Base-by-base conservation (phyloP, 2,797 vertebrate species). In the Platyrinchus mystaceus region DNA sequence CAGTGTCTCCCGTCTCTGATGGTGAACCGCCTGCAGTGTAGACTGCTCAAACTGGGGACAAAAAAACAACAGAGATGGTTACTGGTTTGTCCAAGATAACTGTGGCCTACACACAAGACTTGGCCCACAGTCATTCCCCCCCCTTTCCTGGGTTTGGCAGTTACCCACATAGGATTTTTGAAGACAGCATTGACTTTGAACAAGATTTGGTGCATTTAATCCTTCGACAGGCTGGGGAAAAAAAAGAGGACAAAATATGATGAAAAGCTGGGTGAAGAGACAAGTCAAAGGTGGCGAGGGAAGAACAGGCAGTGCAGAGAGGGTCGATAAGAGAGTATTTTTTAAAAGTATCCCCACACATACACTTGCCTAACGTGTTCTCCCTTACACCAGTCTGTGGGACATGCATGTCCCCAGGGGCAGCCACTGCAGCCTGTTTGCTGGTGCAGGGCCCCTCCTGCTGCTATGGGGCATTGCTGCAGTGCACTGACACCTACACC, bases 1-100 rank as follows among this genome's bases (percentile, higher is more conserved):
- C 63, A 99, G 89, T 91, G 98, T 96, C 89, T 98, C 98, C 39
- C 99, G 97, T 9, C 99, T 98, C 76, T 98, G 98, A 84, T 98
- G 98, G 92, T 99, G 99, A 80, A 97, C 91, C 0, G 95, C 96
- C 67, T 98, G 98, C 26, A 98, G 95, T 1, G 97, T 96, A 0
- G 98, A 98, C 82, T 66, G 95, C 16, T 96, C 96, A 66, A 95
- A 94, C 98, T 98, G 95, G 58, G 63, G 76, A 77, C 21, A 27
- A 39, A 24, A 3, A 12, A 3, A 4, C 59, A 60, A 78, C 26
- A 60, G 13, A 66, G 41, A 12, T 4, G 27, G 36, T 91, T 47
- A 94, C 12, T 3, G 23, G 41, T n/a, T 30, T 47, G 76, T 28
- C 20, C 28, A 41, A 71, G 49, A 10, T 20, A 21, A 62, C 10